Evolutionary conservation across 2,888 invertebrate species (phyloP).

Genomic region (Zonitis immaculata): DNA sequence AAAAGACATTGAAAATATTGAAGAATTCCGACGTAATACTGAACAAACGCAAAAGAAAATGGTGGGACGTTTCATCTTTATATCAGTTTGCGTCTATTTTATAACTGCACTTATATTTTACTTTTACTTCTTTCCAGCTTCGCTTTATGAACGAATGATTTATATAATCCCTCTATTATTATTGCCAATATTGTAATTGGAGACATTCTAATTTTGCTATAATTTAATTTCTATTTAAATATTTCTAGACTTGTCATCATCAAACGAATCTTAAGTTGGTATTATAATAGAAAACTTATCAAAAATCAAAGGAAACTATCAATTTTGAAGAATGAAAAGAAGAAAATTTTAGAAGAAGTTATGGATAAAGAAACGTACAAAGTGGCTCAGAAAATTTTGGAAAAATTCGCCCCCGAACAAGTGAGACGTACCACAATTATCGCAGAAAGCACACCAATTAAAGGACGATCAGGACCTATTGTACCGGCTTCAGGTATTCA

Average conservation of each 20-base stretch:
- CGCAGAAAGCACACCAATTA: constrained; percentile 18
- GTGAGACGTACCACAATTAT: constrained; percentile 29
- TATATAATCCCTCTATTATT: constrained; percentile 75
- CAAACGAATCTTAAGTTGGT: constrained; percentile 79
- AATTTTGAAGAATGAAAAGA: constrained; percentile 74
- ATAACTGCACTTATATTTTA: constrained; percentile 70
- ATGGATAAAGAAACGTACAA: constrained; percentile 98
- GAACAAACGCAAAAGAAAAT: constrained; percentile 77
- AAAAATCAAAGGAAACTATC: constrained; percentile 70
- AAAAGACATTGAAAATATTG: constrained; percentile 73
- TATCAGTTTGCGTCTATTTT: constrained; percentile 66
- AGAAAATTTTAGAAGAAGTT: constrained; percentile 86
- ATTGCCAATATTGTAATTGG: constrained; percentile 73
- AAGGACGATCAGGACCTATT: constrained; percentile 6
- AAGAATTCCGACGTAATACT: constrained; percentile 73
- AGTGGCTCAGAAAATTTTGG: constrained; percentile 81
- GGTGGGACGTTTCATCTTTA: constrained; percentile 70
- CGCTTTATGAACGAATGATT: constrained; percentile 66
- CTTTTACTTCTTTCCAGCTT: constrained; percentile 74
- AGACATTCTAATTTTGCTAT: constrained; percentile 6
- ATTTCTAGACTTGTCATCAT: constrained; percentile 66
- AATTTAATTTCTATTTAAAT: constrained; percentile 50
- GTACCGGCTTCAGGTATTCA: constrained; percentile 11
- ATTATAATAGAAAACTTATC: constrained; percentile 76
- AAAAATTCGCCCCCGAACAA: constrained; percentile 74